Evolutionary conservation across 2,113 vertebrate genomes (phyloP), one percentile per base, ranked within the genome.

Genomic region (Cnemophilus loriae): DNA sequence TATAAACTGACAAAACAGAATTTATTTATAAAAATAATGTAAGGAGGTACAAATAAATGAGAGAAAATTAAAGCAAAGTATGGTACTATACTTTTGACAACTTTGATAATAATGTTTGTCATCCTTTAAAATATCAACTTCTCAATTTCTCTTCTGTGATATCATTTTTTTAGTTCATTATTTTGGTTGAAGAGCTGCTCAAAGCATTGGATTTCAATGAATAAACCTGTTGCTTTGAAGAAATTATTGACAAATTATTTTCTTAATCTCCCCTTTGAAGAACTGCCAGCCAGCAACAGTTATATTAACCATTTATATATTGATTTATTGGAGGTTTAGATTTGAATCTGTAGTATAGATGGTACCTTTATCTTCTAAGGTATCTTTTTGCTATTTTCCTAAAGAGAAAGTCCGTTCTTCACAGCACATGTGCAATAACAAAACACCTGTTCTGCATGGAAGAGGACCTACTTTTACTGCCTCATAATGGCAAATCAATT

Each of bases 401-500:
- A 33, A 83, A 65, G 32, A 76, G 32, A 57, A 88, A 56, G 20
- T 30, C n/a, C 21, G 0, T 49, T 87, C 67, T 64, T 87, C 57
- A 37, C 24, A 87, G 10, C 16, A 30, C 18, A 7, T 50, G 35
- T 89, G 27, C 30, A 92, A 89, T 12, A 69, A 24, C 18, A 79
- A 85, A 79, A 49, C 52, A 79, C 12, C 27, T 78, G 63, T 23
- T 30, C 41, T 47, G 30, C 27, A 71, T 20, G 9, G n/a, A 84
- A 69, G 41, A 90, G 4, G 10, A 74, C 4, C 4, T 63, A 74
- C n/a, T 67, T 78, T 86, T 63, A 59, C 35, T 76, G 42, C 46
- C 49, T 87, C 37, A 23, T 87, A 92, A 70, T 27, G 2, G 50
- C 69, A 93, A 94, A 94, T 81, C 89, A 94, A 93, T 89, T 95